phyloP scores from a whole-genome alignment of 2,797 vertebrate species.

The Sternotherus odoratus region DNA sequence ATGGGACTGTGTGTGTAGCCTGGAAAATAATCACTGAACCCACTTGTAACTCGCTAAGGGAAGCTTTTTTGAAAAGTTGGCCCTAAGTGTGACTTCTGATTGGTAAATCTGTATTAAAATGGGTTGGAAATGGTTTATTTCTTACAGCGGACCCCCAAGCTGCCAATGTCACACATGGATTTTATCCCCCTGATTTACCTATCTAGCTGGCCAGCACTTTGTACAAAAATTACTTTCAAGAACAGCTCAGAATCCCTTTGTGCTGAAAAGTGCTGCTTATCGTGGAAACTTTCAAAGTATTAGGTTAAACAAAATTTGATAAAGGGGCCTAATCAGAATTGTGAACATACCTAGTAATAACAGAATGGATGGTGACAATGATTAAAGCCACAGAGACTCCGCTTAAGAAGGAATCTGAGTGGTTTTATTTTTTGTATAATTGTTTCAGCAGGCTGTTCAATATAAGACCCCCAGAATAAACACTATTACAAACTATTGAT shows the following conservation, averaged over 20 bases:
- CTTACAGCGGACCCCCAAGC: slow-evolving; percentile 19
- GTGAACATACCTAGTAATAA: neutral
- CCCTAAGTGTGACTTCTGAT: neutral
- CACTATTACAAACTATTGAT: slow-evolving; percentile 1
- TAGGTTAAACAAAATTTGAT: neutral
- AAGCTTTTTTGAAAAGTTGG: neutral
- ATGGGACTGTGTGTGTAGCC: neutral
- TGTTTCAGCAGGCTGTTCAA: slow-evolving; percentile 55
- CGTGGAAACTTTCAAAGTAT: neutral
- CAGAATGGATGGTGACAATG: slow-evolving; percentile 34
- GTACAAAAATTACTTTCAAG: slow-evolving; percentile 36
- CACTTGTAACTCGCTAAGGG: neutral
- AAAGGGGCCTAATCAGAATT: slow-evolving; percentile 29
- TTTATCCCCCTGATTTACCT: slow-evolving; percentile 63
- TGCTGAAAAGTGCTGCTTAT: neutral
- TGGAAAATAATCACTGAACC: neutral
- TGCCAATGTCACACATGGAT: slow-evolving; percentile 57
- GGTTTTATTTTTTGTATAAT: slow-evolving; percentile 62
- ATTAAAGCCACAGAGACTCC: slow-evolving; percentile 15
- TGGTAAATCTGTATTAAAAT: neutral
- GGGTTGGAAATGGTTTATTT: neutral
- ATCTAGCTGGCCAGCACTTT: neutral
- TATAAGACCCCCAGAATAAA: slow-evolving; percentile 49
- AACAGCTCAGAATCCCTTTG: rapidly evolving
- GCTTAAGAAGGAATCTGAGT: slow-evolving; percentile 38